phyloP scores from a whole-genome alignment of 2,113 vertebrate species.

The Holacanthus passer region DNA sequence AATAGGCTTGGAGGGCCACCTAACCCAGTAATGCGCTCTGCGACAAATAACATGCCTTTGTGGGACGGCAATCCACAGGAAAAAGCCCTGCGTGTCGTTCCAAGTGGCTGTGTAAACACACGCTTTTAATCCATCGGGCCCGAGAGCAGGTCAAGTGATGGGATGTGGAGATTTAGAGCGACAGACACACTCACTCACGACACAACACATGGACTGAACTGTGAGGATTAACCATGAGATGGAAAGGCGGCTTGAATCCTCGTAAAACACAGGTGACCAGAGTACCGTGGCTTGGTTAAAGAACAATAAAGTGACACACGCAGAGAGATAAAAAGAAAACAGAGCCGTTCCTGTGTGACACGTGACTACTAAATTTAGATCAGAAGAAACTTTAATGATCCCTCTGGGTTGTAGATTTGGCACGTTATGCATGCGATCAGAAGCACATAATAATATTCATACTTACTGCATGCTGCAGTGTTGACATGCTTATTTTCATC shows the following conservation, averaged over 20 bases:
- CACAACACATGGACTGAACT: background rate
- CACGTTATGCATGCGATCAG: background rate
- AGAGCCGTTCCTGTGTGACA: constrained; percentile 19
- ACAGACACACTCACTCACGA: background rate
- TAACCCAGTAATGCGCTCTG: constrained; percentile 53
- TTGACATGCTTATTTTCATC: background rate
- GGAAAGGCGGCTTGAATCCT: background rate
- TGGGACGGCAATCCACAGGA: constrained; percentile 24
- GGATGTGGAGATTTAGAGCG: constrained; percentile 30
- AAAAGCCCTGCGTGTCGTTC: constrained; percentile 9
- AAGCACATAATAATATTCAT: background rate
- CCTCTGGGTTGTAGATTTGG: constrained; percentile 22
- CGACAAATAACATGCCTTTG: constrained; percentile 53
- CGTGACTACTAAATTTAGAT: constrained; percentile 54
- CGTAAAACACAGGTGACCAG: background rate
- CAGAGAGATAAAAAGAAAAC: background rate
- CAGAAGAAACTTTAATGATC: constrained; percentile 43
- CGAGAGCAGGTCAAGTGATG: constrained; percentile 62
- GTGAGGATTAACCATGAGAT: background rate
- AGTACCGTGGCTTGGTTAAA: background rate
- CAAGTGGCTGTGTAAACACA: constrained; percentile 65
- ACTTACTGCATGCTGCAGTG: constrained; percentile 1
- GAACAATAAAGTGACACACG: constrained; percentile 11
- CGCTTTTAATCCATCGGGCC: constrained; percentile 67
- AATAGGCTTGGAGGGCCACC: constrained; percentile 58